phyloP scores from a whole-genome alignment of 2,888 invertebrate genomes.

The Trypoxylon attenuatum region DNA sequence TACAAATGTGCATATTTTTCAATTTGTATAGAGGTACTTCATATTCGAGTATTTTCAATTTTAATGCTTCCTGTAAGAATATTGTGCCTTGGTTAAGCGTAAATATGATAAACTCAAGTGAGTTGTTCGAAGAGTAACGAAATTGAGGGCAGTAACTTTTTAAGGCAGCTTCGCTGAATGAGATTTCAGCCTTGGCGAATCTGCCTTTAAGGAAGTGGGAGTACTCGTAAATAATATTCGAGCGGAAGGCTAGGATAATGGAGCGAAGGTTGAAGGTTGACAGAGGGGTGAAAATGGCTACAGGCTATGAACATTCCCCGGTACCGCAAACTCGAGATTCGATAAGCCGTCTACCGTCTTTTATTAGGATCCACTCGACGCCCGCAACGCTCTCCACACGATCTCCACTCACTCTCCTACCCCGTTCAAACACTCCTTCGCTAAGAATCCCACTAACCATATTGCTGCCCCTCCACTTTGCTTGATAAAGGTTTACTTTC shows the following conservation, averaged over 20 bases:
- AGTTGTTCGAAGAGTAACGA: too few relatives aligned
- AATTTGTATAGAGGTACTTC: too few relatives aligned
- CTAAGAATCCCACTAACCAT: slow-evolving; percentile 15
- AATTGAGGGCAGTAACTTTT: neutral
- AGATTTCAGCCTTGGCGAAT: neutral
- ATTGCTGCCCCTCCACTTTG: slow-evolving; percentile 20
- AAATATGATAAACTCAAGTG: too few relatives aligned
- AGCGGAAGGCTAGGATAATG: slow-evolving; percentile 46
- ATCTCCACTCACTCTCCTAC: slow-evolving; percentile 33
- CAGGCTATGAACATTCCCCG: slow-evolving; percentile 54
- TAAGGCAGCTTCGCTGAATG: neutral
- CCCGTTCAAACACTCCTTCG: slow-evolving; percentile 25
- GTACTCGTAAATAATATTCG: slow-evolving; percentile 38
- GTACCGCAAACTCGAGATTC: slow-evolving; percentile 62
- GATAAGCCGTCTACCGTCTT: slow-evolving; percentile 62
- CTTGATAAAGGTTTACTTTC: neutral
- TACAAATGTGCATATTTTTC: too few relatives aligned
- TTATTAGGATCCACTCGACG: slow-evolving; percentile 61
- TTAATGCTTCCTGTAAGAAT: too few relatives aligned
- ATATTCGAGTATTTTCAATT: too few relatives aligned
- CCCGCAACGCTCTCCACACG: too few relatives aligned
- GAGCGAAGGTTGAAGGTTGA: slow-evolving; percentile 46
- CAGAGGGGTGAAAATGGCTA: slow-evolving; percentile 56
- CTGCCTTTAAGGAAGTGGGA: slow-evolving; percentile 15
- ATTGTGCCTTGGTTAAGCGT: too few relatives aligned